A percentile compares a stretch with the other conserved stretches of the same genome.
Evolutionary conservation across 2,797 vertebrate species (phyloP).

Genomic region (Jordanella pulchra): DNA sequence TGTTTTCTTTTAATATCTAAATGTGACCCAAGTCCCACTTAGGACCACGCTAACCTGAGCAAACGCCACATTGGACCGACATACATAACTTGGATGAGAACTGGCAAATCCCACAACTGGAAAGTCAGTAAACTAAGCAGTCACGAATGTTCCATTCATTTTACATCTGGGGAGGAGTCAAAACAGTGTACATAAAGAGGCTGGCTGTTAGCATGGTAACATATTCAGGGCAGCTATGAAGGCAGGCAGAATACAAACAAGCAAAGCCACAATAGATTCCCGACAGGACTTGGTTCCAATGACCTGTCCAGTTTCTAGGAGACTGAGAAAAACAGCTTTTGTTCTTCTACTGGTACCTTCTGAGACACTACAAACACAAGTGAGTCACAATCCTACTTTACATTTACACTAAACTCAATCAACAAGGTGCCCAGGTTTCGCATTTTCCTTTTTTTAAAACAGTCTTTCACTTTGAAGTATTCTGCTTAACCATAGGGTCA

Average conservation of each 20-base stretch:
- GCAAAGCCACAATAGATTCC: slow-evolving; percentile 18
- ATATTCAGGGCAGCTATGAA: neutral
- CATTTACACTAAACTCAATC: slow-evolving; percentile 2
- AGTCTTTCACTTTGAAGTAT: neutral
- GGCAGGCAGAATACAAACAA: slow-evolving; percentile 19
- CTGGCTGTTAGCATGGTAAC: neutral
- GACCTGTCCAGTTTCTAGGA: slow-evolving; percentile 16
- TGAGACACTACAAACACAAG: neutral
- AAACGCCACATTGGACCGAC: neutral
- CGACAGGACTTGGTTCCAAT: slow-evolving; percentile 8
- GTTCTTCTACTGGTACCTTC: slow-evolving; percentile 17
- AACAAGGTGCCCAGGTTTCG: neutral
- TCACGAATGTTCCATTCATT: neutral
- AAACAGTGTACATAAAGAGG: neutral
- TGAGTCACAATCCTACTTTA: slow-evolving; percentile 16
- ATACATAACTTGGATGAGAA: neutral
- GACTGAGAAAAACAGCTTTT: slow-evolving; percentile 16
- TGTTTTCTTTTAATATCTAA: neutral
- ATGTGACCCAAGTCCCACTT: neutral
- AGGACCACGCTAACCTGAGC: neutral
- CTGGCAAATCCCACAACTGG: neutral
- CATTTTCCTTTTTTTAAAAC: neutral
- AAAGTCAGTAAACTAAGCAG: neutral
- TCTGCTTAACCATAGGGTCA: slow-evolving; percentile 9
- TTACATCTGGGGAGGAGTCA: neutral